These are phyloP conservation scores for Eurystomus gularis DNA, from an alignment of 2,113 vertebrate species.

Conservation along the genomic window DNA sequence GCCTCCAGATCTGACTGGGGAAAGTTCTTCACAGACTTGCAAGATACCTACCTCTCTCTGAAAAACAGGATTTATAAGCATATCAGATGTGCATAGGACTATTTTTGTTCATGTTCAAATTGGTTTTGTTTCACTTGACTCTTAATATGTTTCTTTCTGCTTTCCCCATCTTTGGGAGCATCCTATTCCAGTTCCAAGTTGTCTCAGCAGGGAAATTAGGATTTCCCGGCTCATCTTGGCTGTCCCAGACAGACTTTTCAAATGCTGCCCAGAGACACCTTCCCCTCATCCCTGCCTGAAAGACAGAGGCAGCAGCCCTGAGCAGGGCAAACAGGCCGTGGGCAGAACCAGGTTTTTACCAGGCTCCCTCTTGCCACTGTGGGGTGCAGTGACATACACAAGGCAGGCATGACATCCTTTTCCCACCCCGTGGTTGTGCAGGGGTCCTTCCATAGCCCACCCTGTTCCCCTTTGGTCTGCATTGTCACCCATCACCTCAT, in stretches of 20 bases:
- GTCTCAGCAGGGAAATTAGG: background rate
- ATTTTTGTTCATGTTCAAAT: background rate
- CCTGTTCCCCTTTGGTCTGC: fast-evolving
- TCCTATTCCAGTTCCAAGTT: background rate
- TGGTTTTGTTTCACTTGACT: background rate
- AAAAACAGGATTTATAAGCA: background rate
- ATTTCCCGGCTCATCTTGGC: background rate
- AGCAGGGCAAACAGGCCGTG: fast-evolving
- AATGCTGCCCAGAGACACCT: background rate
- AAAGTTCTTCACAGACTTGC: background rate
- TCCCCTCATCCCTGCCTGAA: background rate
- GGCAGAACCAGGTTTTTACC: background rate
- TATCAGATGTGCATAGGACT: background rate
- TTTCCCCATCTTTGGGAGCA: background rate
- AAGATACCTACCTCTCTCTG: background rate
- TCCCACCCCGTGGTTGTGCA: background rate
- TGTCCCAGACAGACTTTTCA: background rate
- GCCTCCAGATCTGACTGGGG: background rate
- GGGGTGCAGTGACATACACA: background rate
- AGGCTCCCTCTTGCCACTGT: fast-evolving
- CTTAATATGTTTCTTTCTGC: background rate
- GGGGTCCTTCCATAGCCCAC: fast-evolving
- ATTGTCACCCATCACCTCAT: background rate
- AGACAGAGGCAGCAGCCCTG: background rate
- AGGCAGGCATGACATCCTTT: background rate